Conservation (phyloP, 2,113 vertebrate species). For the Pseudopodoces humilis region DNA sequence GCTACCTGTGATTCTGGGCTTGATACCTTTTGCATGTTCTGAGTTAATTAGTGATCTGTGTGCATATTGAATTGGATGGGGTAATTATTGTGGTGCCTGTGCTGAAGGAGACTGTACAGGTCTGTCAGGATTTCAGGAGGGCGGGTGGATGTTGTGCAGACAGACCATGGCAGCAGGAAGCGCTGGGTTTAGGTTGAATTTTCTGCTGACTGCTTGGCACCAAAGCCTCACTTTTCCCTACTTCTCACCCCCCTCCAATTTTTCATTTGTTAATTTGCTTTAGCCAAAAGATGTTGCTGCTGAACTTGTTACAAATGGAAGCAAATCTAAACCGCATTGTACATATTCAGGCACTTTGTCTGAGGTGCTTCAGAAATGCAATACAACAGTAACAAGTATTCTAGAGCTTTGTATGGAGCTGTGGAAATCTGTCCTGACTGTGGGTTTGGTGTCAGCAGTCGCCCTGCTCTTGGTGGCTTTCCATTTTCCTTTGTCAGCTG, state of each 20-base stretch:
- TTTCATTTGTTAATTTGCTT: background rate
- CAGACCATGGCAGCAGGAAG: background rate
- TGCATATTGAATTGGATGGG: background rate
- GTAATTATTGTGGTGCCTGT: background rate
- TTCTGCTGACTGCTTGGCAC: background rate
- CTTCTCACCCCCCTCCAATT: background rate
- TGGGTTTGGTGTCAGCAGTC: background rate
- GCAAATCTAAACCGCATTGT: background rate
- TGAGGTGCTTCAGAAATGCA: background rate
- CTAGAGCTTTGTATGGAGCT: background rate
- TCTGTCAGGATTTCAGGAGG: constrained; percentile 14
- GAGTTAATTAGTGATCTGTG: background rate
- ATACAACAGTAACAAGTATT: background rate
- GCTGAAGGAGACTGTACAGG: background rate
- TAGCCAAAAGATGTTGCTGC: background rate
- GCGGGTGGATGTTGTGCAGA: background rate
- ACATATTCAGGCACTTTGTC: background rate
- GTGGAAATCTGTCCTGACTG: background rate
- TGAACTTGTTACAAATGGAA: background rate
- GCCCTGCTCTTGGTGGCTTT: background rate
- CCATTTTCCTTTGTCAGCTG: background rate
- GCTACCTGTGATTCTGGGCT: background rate
- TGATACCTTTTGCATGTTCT: background rate
- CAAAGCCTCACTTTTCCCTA: background rate
- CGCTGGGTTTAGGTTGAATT: background rate